phyloP scores from a whole-genome alignment of 1,140 invertebrate species.

The Gyrodactylus salaris region DNA sequence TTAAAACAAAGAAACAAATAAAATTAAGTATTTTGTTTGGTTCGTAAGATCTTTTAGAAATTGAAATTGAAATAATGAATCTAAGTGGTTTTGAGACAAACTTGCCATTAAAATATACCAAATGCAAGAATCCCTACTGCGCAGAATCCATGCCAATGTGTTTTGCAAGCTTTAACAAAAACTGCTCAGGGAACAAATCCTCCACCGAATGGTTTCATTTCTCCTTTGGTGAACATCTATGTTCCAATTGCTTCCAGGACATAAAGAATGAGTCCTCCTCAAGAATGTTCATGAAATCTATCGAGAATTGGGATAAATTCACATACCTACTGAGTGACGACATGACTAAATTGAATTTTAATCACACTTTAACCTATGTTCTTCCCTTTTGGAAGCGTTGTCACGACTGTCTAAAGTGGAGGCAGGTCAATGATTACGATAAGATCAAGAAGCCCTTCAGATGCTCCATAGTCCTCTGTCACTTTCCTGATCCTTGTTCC shows the following conservation, averaged over 20 bases:
- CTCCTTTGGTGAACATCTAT: neutral
- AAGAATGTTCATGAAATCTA: neutral
- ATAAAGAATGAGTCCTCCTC: neutral
- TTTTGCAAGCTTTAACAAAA: neutral
- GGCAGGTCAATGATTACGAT: neutral
- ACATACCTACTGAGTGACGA: neutral
- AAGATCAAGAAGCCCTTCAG: neutral
- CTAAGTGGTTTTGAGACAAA: neutral
- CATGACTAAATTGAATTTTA: neutral
- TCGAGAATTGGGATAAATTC: neutral
- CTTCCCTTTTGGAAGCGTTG: neutral
- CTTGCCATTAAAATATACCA: neutral
- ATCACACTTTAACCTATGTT: neutral
- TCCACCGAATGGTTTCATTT: neutral
- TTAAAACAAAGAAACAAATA: no score
- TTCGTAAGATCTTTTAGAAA: neutral
- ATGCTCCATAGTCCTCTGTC: neutral
- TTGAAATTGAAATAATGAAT: neutral
- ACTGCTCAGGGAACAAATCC: neutral
- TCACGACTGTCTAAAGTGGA: neutral
- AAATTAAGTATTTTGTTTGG: no score
- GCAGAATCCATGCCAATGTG: neutral
- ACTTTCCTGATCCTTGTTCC: neutral
- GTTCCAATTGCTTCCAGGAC: neutral
- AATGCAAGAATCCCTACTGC: neutral